These are phyloP conservation scores for Lasioglossum lativentre DNA, from an alignment of 2,888 invertebrate species.

Conservation along the genomic window DNA sequence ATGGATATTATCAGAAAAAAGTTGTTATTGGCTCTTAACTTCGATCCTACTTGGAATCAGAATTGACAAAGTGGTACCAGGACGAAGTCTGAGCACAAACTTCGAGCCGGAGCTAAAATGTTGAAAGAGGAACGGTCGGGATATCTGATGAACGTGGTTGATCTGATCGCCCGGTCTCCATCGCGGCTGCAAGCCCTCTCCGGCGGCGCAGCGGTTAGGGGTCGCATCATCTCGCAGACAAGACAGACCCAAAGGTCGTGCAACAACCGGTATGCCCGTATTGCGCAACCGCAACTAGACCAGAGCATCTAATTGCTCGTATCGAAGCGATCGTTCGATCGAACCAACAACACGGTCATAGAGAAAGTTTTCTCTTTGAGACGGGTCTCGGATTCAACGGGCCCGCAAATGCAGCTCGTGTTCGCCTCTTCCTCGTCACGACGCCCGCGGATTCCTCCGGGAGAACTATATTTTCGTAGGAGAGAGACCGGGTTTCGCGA, in stretches of 20 bases:
- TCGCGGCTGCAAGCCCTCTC: constrained; percentile 13
- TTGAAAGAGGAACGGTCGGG: neutral
- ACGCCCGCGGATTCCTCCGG: constrained; percentile 35
- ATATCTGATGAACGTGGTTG: constrained; percentile 50
- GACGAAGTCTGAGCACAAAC: neutral
- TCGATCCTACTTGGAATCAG: no score
- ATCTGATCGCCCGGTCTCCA: constrained; percentile 47
- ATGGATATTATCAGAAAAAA: no score
- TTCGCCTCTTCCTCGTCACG: constrained; percentile 70
- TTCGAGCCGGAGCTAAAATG: neutral
- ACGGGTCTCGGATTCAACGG: neutral
- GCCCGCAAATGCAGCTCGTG: neutral
- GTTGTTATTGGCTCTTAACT: no score
- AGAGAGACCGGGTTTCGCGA: constrained; percentile 9
- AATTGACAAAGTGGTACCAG: neutral
- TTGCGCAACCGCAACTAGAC: constrained; percentile 69
- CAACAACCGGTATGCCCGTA: constrained; percentile 54
- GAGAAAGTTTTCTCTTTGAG: constrained; percentile 66
- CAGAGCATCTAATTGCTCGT: constrained; percentile 61
- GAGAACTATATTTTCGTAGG: constrained; percentile 38
- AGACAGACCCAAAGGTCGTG: constrained; percentile 59
- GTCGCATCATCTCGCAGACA: constrained; percentile 53
- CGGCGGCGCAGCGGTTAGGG: constrained; percentile 5
- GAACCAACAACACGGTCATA: constrained; percentile 36
- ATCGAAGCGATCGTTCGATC: constrained; percentile 48